Evolutionary conservation across 2,113 vertebrate species (phyloP).

Genomic region (Pteropus alecto): DNA sequence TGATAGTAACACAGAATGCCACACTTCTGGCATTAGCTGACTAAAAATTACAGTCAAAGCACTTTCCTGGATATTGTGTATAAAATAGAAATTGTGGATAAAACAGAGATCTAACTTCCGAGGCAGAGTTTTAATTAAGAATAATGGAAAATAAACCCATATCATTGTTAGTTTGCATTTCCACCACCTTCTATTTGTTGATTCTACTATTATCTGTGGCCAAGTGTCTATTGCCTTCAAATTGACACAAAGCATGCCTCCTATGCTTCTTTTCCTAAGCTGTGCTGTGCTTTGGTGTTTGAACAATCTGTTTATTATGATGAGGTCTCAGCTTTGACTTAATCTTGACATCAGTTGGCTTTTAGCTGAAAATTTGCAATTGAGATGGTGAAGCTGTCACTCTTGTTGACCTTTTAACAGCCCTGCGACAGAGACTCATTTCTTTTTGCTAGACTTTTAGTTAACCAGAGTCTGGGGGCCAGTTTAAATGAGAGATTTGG

Average conservation of each 20-base stretch:
- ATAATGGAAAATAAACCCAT: neutral
- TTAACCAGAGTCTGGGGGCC: slow-evolving; percentile 49
- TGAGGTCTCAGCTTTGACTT: slow-evolving; percentile 69
- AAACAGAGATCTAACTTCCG: neutral
- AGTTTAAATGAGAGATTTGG: slow-evolving; percentile 63
- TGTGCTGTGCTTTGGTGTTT: neutral
- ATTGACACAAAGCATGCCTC: neutral
- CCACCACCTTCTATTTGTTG: neutral
- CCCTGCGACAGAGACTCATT: slow-evolving; percentile 45
- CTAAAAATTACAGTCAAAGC: neutral
- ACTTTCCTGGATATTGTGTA: neutral
- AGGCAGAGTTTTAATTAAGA: neutral
- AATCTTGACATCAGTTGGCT: slow-evolving; percentile 71
- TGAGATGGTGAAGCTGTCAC: slow-evolving; percentile 65
- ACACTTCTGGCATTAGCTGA: neutral
- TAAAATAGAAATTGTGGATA: neutral
- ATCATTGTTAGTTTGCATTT: neutral
- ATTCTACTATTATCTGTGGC: neutral
- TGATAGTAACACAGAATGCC: neutral
- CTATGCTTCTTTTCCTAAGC: neutral
- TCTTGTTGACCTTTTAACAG: slow-evolving; percentile 70
- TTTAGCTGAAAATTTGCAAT: slow-evolving; percentile 69
- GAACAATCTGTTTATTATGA: slow-evolving; percentile 71
- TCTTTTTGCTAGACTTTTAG: slow-evolving; percentile 38
- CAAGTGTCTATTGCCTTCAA: neutral